Evolutionary conservation across 2,113 vertebrate genomes (phyloP).

Genomic region (Agelaius phoeniceus): DNA sequence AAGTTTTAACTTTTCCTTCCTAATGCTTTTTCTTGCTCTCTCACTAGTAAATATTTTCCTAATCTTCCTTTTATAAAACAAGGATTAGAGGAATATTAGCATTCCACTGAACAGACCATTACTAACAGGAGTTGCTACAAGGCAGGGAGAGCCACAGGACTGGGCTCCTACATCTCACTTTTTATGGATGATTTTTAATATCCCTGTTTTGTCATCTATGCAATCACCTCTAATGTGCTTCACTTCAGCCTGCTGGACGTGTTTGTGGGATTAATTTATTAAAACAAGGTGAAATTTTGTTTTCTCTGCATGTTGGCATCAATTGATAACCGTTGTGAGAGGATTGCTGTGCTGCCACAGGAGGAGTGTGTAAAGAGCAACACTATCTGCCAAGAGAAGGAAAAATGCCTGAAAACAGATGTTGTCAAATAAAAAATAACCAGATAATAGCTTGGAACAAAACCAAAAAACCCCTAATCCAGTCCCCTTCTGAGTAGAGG

Average conservation of each 20-base stretch:
- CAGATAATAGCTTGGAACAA: not conserved
- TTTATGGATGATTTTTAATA: slow-evolving; percentile 77
- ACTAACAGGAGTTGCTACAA: slow-evolving; percentile 79
- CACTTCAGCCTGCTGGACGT: not conserved
- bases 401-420: not conserved
- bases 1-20: not conserved
- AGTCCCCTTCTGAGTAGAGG: not conserved
- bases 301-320: not conserved
- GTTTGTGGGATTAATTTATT: not conserved
- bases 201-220: not conserved
- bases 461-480: not conserved
- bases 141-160: slow-evolving; percentile 82
- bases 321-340: not conserved
- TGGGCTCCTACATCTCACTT: slow-evolving; percentile 86
- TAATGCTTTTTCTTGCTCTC: not conserved
- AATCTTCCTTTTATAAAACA: not conserved
- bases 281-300: not conserved
- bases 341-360: not conserved
- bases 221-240: not conserved
- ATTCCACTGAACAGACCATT: not conserved
- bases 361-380: not conserved
- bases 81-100: not conserved
- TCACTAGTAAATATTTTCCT: not conserved
- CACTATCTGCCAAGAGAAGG: not conserved
- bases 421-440: not conserved